Evolutionary conservation across 2,113 vertebrate species (phyloP).

Genomic region (Catagonus wagneri): DNA sequence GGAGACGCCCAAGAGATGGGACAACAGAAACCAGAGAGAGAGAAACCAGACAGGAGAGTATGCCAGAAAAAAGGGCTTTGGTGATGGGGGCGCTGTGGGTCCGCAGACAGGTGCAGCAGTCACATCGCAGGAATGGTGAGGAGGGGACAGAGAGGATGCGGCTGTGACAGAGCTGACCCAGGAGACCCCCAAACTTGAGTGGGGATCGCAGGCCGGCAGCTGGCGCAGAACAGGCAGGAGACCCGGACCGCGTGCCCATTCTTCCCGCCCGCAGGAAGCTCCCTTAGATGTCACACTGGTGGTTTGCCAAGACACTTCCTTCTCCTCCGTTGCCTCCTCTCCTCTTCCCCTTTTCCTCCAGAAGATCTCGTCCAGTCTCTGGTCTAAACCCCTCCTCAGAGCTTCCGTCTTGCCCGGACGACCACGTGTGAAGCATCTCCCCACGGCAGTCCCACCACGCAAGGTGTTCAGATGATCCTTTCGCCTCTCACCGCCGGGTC

Average conservation of each 20-base stretch:
- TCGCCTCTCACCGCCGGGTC: not conserved
- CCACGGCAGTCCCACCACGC: not conserved
- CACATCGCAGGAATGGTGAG: not conserved
- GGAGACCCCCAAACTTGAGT: not conserved
- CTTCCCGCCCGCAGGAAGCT: not conserved
- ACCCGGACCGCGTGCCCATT: fast-evolving
- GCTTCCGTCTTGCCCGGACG: not conserved
- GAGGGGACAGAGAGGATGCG: not conserved
- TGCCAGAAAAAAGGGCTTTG: not conserved
- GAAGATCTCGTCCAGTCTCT: not conserved
- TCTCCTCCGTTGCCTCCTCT: not conserved
- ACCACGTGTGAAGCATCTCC: not conserved
- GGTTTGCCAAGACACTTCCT: not conserved
- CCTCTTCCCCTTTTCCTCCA: not conserved
- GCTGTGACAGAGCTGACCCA: fast-evolving
- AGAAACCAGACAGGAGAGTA: not conserved
- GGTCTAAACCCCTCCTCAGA: not conserved
- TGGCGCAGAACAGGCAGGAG: fast-evolving
- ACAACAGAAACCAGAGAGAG: no score
- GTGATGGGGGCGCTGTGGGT: not conserved
- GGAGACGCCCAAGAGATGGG: not conserved
- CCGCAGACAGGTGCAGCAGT: not conserved
- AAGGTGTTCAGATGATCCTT: not conserved
- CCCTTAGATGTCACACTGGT: not conserved
- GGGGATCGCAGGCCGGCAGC: not conserved